Base-by-base conservation (phyloP, 2,113 vertebrate species). In the Strix uralensis region DNA sequence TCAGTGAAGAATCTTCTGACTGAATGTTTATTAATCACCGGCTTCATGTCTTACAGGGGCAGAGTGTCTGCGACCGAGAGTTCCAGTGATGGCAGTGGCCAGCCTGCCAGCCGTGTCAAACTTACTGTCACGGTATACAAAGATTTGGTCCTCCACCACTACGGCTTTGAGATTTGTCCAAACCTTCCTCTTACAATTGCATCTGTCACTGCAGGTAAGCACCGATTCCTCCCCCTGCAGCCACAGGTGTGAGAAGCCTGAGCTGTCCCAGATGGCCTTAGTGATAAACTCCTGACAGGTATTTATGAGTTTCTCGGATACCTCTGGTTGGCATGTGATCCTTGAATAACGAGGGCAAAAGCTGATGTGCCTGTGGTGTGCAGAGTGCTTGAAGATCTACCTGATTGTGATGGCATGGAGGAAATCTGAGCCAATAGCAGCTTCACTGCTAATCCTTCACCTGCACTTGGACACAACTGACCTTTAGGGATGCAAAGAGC, bases 151-250 rank as follows among this genome's bases (percentile, higher is more conserved):
- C 98, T 99, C 93, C 98, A 98, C 94, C 98, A 98, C 93, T 99
- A 99, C 20, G 99, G 99, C 89, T 99, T 99, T 81, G 98, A 98
- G 80, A 97, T 99, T 96, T 99, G 99, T 15, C 98, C 98, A 32
- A 94, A 97, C 44, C 97, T 98, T 34, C 99, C 99, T 94, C 98
- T 99, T 96, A 98, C 98, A 23, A 98, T 99, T 93, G 98, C 99
- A 70, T 98, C 99, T 15, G 98, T 99, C 66, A 97, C 98, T 65
- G 90, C 99, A 98, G 99, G 99, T 99, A 98, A 71, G 91, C 38
- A 5, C 10, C 0, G 0, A 19, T 42, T 75, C 38, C 22, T 55
- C 40, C 58, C 32, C 55, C 18, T 42, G 1, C 18, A 38, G 3
- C 13, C 11, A 3, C 0, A 2, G 9, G 2, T 32, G 3, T 21